Percentiles rank a stretch among this genome's conserved stretches.
These are phyloP conservation scores for Patella caerulea DNA, from an alignment of 2,888 invertebrate species.

Conservation along the genomic window DNA sequence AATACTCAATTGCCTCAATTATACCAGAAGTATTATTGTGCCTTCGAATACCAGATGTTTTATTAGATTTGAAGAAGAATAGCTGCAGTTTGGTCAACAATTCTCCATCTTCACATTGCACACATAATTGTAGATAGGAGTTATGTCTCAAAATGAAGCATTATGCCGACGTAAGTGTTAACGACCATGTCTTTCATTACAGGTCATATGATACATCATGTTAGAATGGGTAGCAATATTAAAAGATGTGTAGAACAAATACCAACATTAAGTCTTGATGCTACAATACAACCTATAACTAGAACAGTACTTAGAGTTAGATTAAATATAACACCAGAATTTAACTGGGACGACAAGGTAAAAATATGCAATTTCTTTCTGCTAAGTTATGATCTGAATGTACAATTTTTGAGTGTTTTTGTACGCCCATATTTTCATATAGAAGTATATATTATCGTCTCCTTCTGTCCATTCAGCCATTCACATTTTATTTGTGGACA, in stretches of 20 bases:
- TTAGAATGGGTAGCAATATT: constrained; percentile 82
- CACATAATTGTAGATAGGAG: too few species aligned
- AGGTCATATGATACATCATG: constrained; percentile 82
- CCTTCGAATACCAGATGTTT: too few species aligned
- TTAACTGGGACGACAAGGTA: constrained; percentile 84
- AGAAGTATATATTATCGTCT: not conserved
- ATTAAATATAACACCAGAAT: constrained; percentile 78
- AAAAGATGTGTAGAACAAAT: constrained; percentile 89
- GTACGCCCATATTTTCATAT: too few species aligned
- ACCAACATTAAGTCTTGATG: constrained; percentile 86
- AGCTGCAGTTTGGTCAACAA: too few species aligned
- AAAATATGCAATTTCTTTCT: too few species aligned
- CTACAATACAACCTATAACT: constrained; percentile 94
- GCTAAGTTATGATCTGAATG: too few species aligned
- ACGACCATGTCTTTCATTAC: constrained; percentile 20
- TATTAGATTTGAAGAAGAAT: too few species aligned
- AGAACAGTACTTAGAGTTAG: constrained; percentile 83
- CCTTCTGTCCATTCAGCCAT: not conserved
- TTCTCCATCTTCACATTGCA: too few species aligned
- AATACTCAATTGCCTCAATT: too few species aligned
- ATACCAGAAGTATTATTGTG: too few species aligned
- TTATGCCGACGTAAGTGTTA: not conserved
- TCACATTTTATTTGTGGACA: not conserved
- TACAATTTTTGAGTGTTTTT: too few species aligned
- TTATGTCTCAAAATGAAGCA: not conserved